These are phyloP conservation scores for Myotis myotis DNA, from an alignment of 2,797 vertebrate genomes.

Conservation along the genomic window DNA sequence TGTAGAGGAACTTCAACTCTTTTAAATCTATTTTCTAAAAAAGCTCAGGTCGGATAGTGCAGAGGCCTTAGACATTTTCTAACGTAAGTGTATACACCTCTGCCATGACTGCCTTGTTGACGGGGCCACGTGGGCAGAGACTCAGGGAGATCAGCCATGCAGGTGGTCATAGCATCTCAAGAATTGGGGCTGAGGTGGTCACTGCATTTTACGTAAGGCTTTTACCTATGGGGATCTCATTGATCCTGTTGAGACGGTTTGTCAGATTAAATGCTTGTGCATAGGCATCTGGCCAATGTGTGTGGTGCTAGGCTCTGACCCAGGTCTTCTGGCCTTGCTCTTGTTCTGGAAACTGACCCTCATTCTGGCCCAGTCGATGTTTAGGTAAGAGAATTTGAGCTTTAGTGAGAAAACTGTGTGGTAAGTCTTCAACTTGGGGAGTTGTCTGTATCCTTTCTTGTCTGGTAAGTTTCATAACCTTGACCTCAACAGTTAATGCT, in stretches of 20 bases:
- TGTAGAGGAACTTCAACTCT: not conserved
- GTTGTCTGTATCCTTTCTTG: not conserved
- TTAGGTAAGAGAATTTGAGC: not conserved
- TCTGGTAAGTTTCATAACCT: constrained; percentile 47
- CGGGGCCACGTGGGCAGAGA: not conserved
- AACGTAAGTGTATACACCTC: too few species aligned
- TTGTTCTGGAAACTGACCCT: not conserved
- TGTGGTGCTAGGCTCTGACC: not conserved
- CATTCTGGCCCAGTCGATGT: not conserved
- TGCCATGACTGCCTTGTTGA: not conserved
- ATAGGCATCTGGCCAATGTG: rapidly evolving
- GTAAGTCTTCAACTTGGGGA: not conserved
- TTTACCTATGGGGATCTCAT: not conserved
- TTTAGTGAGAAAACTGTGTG: not conserved
- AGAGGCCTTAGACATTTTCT: not conserved
- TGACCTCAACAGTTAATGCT: constrained; percentile 48
- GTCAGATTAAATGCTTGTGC: not conserved
- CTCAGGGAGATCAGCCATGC: not conserved
- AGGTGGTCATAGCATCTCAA: not conserved
- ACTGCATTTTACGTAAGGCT: not conserved
- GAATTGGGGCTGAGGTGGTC: not conserved
- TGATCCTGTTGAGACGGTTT: not conserved
- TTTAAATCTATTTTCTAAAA: not conserved
- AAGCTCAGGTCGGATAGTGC: too few species aligned
- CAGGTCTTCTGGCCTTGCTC: not conserved